Conservation (phyloP, 1,140 invertebrate genomes). For the Pectinophora gossypiella region DNA sequence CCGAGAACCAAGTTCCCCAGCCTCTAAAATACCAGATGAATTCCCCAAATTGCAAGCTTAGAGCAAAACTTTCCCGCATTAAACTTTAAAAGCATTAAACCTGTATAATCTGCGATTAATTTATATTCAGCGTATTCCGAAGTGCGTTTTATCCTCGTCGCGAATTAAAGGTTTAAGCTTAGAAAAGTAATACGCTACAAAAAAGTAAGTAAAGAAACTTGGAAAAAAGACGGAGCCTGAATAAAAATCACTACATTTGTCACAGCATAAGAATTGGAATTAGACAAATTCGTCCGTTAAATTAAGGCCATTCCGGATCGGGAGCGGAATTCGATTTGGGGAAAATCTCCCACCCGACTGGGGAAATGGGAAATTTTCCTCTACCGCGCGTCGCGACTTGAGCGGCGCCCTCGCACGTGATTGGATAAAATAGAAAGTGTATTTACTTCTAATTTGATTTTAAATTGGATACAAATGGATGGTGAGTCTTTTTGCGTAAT, state of each 20-base stretch:
- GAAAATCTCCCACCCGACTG: constrained; percentile 47
- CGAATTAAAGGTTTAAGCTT: constrained; percentile 1
- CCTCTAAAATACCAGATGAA: background rate
- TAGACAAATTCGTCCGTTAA: constrained; percentile 69
- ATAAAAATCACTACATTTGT: constrained; percentile 67
- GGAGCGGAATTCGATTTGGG: constrained; percentile 59
- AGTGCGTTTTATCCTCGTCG: constrained; percentile 1
- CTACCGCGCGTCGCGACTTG: constrained; percentile 26
- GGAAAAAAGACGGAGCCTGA: constrained; percentile 36
- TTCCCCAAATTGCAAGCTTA: constrained; percentile 26
- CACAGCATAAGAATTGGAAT: constrained; percentile 68
- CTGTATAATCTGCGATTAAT: constrained; percentile 21
- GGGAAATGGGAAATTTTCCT: constrained; percentile 46
- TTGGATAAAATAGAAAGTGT: constrained; percentile 51
- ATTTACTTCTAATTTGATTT: constrained; percentile 65
- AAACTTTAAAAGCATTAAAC: constrained; percentile 35
- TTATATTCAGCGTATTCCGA: constrained; percentile 13
- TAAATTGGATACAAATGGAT: constrained; percentile 62
- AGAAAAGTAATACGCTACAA: background rate
- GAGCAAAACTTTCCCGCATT: constrained; percentile 31
- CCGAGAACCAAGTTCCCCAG: no score
- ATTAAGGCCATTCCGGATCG: constrained; percentile 56
- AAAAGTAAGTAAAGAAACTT: constrained; percentile 10
- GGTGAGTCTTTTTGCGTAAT: constrained; percentile 39
- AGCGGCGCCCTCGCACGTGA: constrained; percentile 45